Percentiles rank a stretch among this genome's conserved stretches.
phyloP scores from a whole-genome alignment of 2,888 invertebrate species.

The Euzophera pinguis region DNA sequence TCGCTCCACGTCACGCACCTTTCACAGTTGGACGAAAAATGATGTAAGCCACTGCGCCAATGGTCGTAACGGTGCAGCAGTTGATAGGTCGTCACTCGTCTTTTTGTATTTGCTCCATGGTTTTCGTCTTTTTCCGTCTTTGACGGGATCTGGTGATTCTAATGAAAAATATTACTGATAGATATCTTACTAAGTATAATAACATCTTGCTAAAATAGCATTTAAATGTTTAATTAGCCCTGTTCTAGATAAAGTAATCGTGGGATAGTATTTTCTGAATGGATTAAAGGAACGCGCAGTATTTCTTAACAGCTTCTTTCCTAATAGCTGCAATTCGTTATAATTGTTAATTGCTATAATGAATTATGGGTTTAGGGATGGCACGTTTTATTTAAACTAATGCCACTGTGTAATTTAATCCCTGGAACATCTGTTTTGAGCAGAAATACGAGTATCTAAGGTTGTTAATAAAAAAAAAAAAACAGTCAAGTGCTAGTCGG shows the following conservation, averaged over 20 bases:
- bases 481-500: too few species aligned
- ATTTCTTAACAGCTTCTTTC: conserved; percentile 9
- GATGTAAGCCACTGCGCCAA: too few species aligned
- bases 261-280: conserved; percentile 8
- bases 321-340: conserved; percentile 10
- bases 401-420: not conserved
- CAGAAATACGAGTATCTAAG: not conserved
- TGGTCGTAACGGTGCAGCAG: too few species aligned
- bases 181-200: too few species aligned
- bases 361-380: not conserved
- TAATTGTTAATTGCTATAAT: conserved; percentile 4
- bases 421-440: not conserved
- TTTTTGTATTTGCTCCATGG: too few species aligned
- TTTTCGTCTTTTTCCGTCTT: too few species aligned
- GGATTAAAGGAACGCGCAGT: conserved; percentile 1
- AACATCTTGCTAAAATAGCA: not conserved
- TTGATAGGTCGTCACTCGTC: too few species aligned
- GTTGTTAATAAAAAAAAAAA: not conserved
- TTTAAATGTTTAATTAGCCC: not conserved
- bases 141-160: too few species aligned
- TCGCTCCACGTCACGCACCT: too few species aligned
- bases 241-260: conserved; percentile 10
- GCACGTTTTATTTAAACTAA: conserved; percentile 5
- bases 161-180: too few species aligned
- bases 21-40: too few species aligned